Evolutionary conservation across 2,888 invertebrate species (phyloP).

Genomic region (Lasioglossum calceatum): DNA sequence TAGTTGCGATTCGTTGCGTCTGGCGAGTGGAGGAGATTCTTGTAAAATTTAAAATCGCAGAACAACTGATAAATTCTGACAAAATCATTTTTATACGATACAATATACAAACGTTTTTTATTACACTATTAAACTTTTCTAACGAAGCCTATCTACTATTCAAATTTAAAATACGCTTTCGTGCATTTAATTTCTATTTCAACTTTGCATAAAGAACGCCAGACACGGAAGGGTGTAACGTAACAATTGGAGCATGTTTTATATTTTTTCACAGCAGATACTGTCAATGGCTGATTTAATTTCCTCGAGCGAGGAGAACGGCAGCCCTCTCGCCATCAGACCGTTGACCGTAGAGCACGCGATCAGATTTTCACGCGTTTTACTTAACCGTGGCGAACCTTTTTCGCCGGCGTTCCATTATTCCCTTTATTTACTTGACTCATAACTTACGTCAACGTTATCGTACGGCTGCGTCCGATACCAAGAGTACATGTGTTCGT

Average conservation of each 20-base stretch:
- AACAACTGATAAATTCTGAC: not conserved
- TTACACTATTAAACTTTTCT: not conserved
- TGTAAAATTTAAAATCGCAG: not conserved
- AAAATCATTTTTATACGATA: not conserved
- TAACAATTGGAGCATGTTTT: not conserved
- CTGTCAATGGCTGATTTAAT: constrained; percentile 30
- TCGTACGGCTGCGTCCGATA: constrained; percentile 44
- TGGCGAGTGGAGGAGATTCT: not conserved
- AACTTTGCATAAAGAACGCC: not conserved
- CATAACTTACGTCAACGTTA: constrained; percentile 62
- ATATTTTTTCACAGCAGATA: not conserved
- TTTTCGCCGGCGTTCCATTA: constrained; percentile 42
- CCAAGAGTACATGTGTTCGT: constrained; percentile 50
- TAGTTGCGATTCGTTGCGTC: not conserved
- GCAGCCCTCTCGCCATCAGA: constrained; percentile 25
- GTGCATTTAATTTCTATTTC: not conserved
- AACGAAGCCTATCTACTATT: not conserved
- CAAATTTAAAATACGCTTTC: not conserved
- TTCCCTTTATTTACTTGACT: constrained; percentile 57
- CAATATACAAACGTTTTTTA: not conserved
- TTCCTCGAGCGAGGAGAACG: constrained; percentile 23
- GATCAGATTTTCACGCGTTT: constrained; percentile 29
- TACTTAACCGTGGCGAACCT: constrained; percentile 11
- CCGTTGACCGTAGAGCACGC: constrained; percentile 23
- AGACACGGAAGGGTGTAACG: not conserved